Evolutionary conservation across 2,888 invertebrate genomes (phyloP).

Genomic region (Prosapia bicincta): DNA sequence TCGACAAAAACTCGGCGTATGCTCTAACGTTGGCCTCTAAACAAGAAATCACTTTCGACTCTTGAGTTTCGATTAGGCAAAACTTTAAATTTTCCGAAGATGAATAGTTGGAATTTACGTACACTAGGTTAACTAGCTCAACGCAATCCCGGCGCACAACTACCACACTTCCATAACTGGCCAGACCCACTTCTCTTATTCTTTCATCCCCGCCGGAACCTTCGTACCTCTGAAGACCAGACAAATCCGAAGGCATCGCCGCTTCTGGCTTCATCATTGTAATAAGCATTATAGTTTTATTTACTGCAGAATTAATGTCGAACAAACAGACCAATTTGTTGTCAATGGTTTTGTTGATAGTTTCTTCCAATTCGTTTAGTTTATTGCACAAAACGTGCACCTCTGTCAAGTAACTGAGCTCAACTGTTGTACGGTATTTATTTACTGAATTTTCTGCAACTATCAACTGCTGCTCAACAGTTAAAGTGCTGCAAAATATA

Average conservation of each 20-base stretch:
- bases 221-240: neutral
- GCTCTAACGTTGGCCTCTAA: neutral
- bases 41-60: neutral
- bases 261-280: neutral
- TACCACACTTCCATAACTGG: neutral
- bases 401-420: neutral
- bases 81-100: neutral
- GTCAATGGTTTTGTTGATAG: neutral
- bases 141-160: neutral
- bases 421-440: neutral
- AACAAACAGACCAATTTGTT: neutral
- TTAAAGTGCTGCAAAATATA: neutral
- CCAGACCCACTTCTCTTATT: neutral
- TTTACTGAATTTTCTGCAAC: neutral
- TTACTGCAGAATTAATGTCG: neutral
- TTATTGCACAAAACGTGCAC: neutral
- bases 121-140: neutral
- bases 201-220: neutral
- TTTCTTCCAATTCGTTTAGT: neutral
- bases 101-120: neutral
- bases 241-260: neutral
- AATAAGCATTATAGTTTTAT: neutral
- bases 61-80: neutral
- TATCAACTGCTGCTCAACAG: neutral
- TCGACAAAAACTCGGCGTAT: neutral